Percentiles rank a stretch among this genome's conserved stretches.
These are phyloP conservation scores for Coturnix japonica DNA, from an alignment of 2,113 vertebrate species.

Conservation along the genomic window DNA sequence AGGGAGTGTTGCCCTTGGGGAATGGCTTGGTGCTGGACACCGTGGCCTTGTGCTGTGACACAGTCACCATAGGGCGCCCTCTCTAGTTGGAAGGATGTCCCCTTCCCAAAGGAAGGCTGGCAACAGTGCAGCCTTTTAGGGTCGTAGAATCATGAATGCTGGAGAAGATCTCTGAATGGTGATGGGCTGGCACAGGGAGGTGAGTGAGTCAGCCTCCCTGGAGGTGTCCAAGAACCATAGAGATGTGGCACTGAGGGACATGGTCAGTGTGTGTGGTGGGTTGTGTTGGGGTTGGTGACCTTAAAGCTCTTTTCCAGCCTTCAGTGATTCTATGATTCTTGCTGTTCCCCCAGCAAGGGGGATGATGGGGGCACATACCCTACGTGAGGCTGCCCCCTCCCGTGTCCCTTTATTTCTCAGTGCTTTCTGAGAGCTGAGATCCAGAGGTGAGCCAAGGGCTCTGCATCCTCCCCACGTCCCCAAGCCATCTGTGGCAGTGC, in stretches of 20 bases:
- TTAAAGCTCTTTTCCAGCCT: too few species aligned
- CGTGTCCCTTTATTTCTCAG: background rate
- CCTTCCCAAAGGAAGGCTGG: accelerated
- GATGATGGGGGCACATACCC: background rate
- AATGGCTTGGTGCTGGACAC: background rate
- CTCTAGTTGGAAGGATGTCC: background rate
- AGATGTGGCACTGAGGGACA: too few species aligned
- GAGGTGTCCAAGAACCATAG: too few species aligned
- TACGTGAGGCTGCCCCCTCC: background rate
- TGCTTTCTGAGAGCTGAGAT: background rate
- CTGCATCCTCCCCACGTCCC: background rate
- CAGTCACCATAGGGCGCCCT: accelerated
- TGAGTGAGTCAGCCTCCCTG: too few species aligned
- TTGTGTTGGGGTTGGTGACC: too few species aligned
- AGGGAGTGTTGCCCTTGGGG: background rate
- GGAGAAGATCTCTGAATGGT: background rate
- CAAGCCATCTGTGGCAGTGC: constrained; percentile 50
- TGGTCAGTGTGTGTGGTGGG: too few species aligned
- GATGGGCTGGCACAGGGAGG: too few species aligned
- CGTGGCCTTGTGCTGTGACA: accelerated
- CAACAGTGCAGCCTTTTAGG: background rate
- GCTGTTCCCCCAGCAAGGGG: background rate
- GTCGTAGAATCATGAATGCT: background rate
- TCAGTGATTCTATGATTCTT: too few species aligned
- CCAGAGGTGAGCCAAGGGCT: constrained; percentile 13